These are phyloP conservation scores for Diadumene lineata DNA, from an alignment of 92 coral and sea anemone species.

Conservation along the genomic window DNA sequence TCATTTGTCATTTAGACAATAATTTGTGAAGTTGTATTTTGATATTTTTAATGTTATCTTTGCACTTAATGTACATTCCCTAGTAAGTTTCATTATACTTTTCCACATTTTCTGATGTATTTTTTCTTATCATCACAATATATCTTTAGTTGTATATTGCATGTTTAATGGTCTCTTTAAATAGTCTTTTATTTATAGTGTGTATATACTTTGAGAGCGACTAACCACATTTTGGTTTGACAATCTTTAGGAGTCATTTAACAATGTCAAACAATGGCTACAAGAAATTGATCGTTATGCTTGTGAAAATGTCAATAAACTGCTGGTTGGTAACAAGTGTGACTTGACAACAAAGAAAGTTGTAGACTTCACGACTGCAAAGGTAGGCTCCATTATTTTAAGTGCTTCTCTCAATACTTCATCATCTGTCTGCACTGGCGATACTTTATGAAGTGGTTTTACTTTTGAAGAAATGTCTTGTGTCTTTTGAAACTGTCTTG, in stretches of 20 bases:
- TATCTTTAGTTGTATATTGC: too few species aligned
- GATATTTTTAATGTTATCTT: background rate
- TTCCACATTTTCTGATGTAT: too few species aligned
- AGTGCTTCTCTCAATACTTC: too few species aligned
- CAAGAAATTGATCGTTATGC: constrained; percentile 99
- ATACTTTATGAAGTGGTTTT: too few species aligned
- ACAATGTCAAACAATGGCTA: constrained; percentile 99
- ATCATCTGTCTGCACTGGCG: too few species aligned
- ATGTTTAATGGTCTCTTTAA: background rate
- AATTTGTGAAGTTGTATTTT: background rate
- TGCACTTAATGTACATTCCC: too few species aligned
- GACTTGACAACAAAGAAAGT: constrained; percentile 99
- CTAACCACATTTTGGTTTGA: constrained; percentile 5
- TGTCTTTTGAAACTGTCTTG: too few species aligned
- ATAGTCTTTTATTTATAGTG: background rate
- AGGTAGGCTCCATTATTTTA: too few species aligned
- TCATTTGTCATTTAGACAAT: background rate
- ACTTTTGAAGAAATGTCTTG: too few species aligned
- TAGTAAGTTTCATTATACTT: too few species aligned
- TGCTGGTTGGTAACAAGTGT: constrained; percentile 98
- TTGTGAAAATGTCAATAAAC: constrained; percentile 99
- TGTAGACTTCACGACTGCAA: constrained; percentile 98
- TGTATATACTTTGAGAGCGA: background rate
- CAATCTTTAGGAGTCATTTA: constrained; percentile 86
- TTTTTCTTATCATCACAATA: too few species aligned